Conservation (phyloP, 2,113 vertebrate genomes). For the Sturnus vulgaris region DNA sequence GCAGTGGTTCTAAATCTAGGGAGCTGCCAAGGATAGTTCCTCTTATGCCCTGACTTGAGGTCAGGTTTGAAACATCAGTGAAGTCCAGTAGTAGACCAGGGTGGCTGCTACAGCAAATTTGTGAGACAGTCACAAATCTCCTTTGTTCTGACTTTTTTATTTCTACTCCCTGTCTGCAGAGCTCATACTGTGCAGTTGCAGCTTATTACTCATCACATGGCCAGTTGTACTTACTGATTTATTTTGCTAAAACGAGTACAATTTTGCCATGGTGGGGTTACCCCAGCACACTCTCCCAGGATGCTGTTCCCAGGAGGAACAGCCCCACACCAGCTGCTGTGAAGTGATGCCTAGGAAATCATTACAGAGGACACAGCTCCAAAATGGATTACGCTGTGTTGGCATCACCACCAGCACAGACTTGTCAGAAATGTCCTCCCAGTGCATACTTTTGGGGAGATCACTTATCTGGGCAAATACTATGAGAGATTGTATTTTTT, state of each 20-base stretch:
- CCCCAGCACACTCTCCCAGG: background rate
- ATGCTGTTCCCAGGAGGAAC: background rate
- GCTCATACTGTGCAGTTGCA: background rate
- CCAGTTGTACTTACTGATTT: background rate
- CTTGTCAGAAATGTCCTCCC: background rate
- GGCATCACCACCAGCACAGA: background rate
- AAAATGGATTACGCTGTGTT: background rate
- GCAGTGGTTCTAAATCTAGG: background rate
- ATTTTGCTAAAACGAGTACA: background rate
- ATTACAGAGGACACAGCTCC: accelerated
- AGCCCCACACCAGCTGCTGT: background rate
- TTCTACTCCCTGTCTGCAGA: background rate
- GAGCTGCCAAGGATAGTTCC: background rate
- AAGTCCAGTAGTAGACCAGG: background rate
- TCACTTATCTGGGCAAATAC: background rate
- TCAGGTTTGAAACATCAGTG: background rate
- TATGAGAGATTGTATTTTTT: background rate
- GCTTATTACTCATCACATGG: background rate
- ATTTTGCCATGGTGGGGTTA: background rate
- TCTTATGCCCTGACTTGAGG: background rate
- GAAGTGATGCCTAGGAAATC: background rate
- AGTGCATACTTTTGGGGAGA: background rate
- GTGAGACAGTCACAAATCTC: background rate
- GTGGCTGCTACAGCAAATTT: background rate
- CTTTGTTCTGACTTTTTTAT: background rate